Percentiles rank a stretch among this genome's conserved stretches.
Conservation (phyloP, 2,797 vertebrate species). For the Myioborus miniatus region DNA sequence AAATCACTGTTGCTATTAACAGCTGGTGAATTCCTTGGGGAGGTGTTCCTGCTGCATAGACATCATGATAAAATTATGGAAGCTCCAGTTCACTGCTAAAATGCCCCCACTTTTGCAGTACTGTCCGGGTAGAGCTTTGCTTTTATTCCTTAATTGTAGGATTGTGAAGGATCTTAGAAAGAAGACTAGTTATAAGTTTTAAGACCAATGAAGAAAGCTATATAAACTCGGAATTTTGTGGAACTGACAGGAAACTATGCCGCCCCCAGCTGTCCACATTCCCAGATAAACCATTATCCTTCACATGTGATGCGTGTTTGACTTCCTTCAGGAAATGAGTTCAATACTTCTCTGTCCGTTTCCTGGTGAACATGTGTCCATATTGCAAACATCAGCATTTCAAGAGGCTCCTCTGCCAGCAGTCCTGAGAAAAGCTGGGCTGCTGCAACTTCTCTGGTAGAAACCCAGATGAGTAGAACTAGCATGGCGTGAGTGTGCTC, state of each 20-base stretch:
- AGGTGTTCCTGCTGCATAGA: not conserved
- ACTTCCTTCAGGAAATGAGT: conserved; percentile 46
- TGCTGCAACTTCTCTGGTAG: not conserved
- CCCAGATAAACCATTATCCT: not conserved
- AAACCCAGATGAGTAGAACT: not conserved
- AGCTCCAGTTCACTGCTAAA: not conserved
- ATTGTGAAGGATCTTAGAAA: not conserved
- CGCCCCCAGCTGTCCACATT: not conserved
- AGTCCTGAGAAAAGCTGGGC: not conserved
- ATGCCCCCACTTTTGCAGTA: not conserved
- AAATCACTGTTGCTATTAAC: not conserved
- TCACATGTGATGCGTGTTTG: not conserved
- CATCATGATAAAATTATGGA: not conserved
- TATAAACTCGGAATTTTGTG: not conserved
- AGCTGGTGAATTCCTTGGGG: not conserved
- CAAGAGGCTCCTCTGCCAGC: not conserved
- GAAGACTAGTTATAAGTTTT: not conserved
- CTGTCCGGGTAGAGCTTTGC: not conserved
- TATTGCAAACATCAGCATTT: conserved; percentile 10
- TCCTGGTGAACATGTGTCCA: conserved; percentile 40
- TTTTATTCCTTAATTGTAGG: not conserved
- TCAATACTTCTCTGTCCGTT: not conserved
- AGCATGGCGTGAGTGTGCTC: not conserved
- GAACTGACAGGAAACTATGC: not conserved
- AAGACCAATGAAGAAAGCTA: not conserved